phyloP scores from a whole-genome alignment of 2,888 invertebrate genomes.

The Neoascia interrupta region DNA sequence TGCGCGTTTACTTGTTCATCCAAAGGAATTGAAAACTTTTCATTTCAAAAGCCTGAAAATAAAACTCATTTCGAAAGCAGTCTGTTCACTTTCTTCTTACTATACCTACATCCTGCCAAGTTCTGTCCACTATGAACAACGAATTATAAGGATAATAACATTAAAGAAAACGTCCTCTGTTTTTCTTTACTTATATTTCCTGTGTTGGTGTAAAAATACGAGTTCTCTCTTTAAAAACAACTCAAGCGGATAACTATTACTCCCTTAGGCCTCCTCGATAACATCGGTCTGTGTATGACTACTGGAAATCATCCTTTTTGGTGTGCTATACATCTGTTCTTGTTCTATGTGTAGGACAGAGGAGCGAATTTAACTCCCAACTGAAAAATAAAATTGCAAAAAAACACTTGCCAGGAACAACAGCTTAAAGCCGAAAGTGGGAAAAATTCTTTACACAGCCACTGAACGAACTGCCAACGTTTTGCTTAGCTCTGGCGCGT shows the following conservation, averaged over 20 bases:
- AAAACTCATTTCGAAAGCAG: not conserved
- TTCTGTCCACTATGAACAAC: conserved; percentile 7
- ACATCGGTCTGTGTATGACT: conserved; percentile 35
- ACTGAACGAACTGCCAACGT: conserved; percentile 16
- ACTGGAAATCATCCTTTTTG: conserved; percentile 42
- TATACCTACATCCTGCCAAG: too few relatives aligned
- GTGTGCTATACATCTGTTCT: conserved; percentile 35
- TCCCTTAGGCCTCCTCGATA: conserved; percentile 65
- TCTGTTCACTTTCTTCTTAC: not conserved
- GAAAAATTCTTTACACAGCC: conserved; percentile 43
- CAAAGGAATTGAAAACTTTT: not conserved
- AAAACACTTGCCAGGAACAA: not conserved
- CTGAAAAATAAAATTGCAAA: conserved; percentile 45
- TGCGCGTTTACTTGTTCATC: too few relatives aligned
- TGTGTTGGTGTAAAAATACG: not conserved
- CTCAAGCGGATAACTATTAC: conserved; percentile 63
- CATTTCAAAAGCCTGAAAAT: not conserved
- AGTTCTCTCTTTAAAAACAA: conserved; percentile 48
- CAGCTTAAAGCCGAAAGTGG: conserved; percentile 37
- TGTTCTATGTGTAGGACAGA: conserved; percentile 19
- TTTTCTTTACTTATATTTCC: not conserved
- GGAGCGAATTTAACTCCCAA: conserved; percentile 38
- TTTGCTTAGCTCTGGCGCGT: conserved; percentile 11
- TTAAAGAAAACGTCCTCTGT: conserved; percentile 18
- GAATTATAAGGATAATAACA: conserved; percentile 21